These are phyloP conservation scores for Gavia stellata DNA, from an alignment of 2,113 vertebrate species.

Conservation along the genomic window DNA sequence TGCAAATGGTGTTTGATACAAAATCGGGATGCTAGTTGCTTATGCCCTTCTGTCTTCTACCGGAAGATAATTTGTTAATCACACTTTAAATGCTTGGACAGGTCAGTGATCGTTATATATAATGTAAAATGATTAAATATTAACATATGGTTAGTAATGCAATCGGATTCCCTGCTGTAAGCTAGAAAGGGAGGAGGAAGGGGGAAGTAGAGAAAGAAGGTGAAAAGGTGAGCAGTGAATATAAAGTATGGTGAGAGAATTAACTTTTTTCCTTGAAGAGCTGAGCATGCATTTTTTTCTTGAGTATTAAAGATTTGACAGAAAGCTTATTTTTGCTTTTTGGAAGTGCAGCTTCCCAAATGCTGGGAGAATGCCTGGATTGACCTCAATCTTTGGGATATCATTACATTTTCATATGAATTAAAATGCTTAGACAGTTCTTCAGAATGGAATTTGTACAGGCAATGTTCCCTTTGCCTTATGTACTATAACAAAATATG, in stretches of 20 bases:
- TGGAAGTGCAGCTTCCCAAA: neutral
- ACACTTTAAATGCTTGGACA: neutral
- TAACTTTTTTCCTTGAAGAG: neutral
- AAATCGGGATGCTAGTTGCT: neutral
- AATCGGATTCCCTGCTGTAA: neutral
- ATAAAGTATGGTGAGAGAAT: neutral
- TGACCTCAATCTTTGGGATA: neutral
- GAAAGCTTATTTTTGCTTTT: neutral
- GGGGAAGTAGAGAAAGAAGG: neutral
- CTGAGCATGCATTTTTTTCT: neutral
- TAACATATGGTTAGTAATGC: neutral
- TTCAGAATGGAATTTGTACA: neutral
- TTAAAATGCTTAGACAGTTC: neutral
- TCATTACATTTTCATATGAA: neutral
- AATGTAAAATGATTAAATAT: neutral
- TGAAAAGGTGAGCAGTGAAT: neutral
- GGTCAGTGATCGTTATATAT: neutral
- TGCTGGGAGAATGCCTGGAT: neutral
- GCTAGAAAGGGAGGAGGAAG: neutral
- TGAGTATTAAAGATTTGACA: neutral
- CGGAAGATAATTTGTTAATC: neutral
- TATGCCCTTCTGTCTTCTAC: neutral
- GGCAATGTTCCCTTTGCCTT: neutral
- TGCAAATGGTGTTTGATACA: neutral
- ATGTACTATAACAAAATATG: neutral